phyloP scores from a whole-genome alignment of 1,140 invertebrate species.

The Drosophila orena region DNA sequence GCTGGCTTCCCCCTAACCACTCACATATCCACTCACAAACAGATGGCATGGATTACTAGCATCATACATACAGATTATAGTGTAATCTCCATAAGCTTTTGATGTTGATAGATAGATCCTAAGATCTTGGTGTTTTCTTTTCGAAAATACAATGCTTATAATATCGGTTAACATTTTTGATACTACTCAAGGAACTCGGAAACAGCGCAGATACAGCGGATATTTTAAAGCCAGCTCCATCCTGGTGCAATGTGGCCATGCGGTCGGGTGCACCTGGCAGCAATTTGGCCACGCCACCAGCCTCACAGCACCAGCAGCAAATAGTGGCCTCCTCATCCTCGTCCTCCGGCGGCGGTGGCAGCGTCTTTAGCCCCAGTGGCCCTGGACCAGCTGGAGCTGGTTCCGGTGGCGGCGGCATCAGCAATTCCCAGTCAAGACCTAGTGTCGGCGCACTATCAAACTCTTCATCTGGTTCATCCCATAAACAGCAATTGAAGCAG shows the following conservation, averaged over 20 bases:
- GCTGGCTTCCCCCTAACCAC: conserved; percentile 44
- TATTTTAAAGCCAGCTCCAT: conserved; percentile 80
- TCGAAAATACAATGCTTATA: neutral
- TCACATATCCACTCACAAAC: conserved; percentile 13
- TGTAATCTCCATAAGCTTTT: conserved; percentile 47
- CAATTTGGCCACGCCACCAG: conserved; percentile 46
- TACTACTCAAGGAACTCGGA: conserved; percentile 53
- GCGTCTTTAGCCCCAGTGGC: conserved; percentile 68
- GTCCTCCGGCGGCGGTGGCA: conserved; percentile 73
- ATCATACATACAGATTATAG: conserved; percentile 4
- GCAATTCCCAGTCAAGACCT: conserved; percentile 71
- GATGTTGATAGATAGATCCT: conserved; percentile 49
- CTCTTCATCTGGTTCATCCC: conserved; percentile 73
- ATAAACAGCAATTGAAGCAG: conserved; percentile 61
- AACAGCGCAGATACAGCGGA: conserved; percentile 59
- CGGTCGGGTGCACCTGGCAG: conserved; percentile 54
- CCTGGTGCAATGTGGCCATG: conserved; percentile 82
- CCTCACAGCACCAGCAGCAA: conserved; percentile 54
- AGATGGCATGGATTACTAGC: conserved; percentile 48
- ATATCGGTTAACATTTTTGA: neutral
- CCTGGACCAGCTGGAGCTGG: conserved; percentile 35
- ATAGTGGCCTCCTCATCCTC: conserved; percentile 77
- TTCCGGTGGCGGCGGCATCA: conserved; percentile 36
- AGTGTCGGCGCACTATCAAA: conserved; percentile 79
- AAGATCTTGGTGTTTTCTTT: neutral